A percentile compares a stretch with the other conserved stretches of the same genome.
Conservation (phyloP, 2,888 invertebrate species). For the Cloeon dipterum region DNA sequence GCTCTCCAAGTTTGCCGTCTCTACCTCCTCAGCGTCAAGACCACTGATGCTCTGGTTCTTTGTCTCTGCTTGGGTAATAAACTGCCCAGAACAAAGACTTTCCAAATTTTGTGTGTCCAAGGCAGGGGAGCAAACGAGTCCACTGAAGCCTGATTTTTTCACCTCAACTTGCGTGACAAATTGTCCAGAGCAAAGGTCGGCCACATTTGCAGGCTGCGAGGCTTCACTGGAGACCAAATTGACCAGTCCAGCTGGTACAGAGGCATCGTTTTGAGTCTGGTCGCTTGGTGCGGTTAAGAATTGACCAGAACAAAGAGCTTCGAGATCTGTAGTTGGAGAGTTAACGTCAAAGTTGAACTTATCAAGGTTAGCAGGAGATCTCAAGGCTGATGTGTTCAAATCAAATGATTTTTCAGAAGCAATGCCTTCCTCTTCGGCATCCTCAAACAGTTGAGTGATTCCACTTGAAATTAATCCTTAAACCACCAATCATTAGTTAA, state of each 20-base stretch:
- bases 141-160: not conserved
- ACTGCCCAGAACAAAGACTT: not conserved
- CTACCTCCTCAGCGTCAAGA: not conserved
- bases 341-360: not conserved
- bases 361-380: too few relatives aligned
- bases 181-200: not conserved
- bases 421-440: too few relatives aligned
- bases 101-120: not conserved
- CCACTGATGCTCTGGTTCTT: not conserved
- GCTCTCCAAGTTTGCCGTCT: conserved; percentile 12
- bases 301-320: conserved; percentile 21
- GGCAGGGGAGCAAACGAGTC: too few relatives aligned
- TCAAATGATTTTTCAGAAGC: too few relatives aligned
- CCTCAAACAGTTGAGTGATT: too few relatives aligned
- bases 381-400: too few relatives aligned
- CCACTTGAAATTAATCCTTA: too few relatives aligned
- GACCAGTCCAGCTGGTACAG: not conserved
- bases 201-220: not conserved
- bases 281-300: conserved; percentile 9
- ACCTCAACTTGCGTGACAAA: not conserved
- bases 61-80: not conserved
- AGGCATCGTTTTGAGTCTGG: conserved; percentile 10
- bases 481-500: too few relatives aligned
- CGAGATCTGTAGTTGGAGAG: conserved; percentile 4
- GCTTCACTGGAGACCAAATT: not conserved